A percentile compares a stretch with the other conserved stretches of the same genome.
Evolutionary conservation across 2,888 invertebrate genomes (phyloP).

Genomic region (Bembecia ichneumoniformis): DNA sequence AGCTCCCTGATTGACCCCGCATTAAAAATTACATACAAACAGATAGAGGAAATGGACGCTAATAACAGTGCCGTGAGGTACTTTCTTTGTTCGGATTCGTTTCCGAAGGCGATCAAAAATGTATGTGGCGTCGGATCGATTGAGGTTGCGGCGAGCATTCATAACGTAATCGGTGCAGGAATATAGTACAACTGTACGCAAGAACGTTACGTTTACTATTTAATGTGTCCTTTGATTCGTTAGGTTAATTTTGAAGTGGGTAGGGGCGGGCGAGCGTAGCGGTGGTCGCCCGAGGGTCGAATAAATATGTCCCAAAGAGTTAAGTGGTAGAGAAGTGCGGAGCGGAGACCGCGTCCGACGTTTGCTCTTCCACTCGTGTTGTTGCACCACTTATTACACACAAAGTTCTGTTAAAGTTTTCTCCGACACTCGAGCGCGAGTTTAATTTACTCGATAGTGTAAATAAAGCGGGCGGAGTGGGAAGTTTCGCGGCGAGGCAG

Average conservation of each 20-base stretch:
- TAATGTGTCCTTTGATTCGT: slow-evolving; percentile 63
- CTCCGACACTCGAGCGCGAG: slow-evolving; percentile 68
- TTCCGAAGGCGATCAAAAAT: slow-evolving; percentile 57
- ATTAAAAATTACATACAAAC: slow-evolving; percentile 72
- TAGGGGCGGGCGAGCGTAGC: slow-evolving; percentile 37
- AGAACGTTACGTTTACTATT: slow-evolving; percentile 40
- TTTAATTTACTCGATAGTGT: slow-evolving; percentile 74
- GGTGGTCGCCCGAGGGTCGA: slow-evolving; percentile 70
- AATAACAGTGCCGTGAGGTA: slow-evolving; percentile 33
- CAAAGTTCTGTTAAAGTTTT: slow-evolving; percentile 72
- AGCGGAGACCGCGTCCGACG: slow-evolving; percentile 69
- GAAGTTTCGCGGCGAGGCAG: slow-evolving; percentile 60
- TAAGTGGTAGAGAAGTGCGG: slow-evolving; percentile 68
- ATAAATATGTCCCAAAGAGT: slow-evolving; percentile 74
- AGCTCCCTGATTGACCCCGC: slow-evolving; percentile 71
- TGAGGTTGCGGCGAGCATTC: slow-evolving; percentile 42
- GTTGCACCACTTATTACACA: slow-evolving; percentile 74
- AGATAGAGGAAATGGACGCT: slow-evolving; percentile 48
- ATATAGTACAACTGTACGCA: slow-evolving; percentile 34
- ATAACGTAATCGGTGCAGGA: slow-evolving; percentile 37
- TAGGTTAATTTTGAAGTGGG: slow-evolving; percentile 62
- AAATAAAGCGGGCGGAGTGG: slow-evolving; percentile 70
- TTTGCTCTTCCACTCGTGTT: slow-evolving; percentile 73
- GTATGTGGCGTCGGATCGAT: slow-evolving; percentile 49
- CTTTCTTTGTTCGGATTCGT: slow-evolving; percentile 60